Percentiles rank a stretch among this genome's conserved stretches.
Evolutionary conservation across 2,888 invertebrate species (phyloP).

Genomic region (Lycaena phlaeas): DNA sequence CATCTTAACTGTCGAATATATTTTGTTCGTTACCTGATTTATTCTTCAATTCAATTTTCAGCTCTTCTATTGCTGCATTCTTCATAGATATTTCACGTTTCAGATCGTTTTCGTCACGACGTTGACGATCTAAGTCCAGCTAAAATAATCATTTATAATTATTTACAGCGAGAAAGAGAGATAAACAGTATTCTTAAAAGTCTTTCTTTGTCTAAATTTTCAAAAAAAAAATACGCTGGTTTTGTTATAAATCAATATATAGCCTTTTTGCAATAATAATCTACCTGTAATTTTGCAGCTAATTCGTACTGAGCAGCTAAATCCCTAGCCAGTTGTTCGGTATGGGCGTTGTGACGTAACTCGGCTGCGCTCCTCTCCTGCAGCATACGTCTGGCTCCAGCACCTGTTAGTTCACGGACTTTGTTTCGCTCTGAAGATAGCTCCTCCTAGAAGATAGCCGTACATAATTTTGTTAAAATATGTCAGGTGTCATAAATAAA

Average conservation of each 20-base stretch:
- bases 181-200: no score
- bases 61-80: constrained; percentile 81
- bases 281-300: constrained; percentile 81
- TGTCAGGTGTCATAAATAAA: no score
- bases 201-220: no score
- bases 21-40: constrained; percentile 74
- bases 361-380: constrained; percentile 83
- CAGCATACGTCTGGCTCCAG: constrained; percentile 79
- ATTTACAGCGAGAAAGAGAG: no score
- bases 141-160: no score
- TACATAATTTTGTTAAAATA: no score
- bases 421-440: constrained; percentile 83
- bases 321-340: constrained; percentile 86
- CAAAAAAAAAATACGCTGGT: no score
- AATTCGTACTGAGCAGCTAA: constrained; percentile 86
- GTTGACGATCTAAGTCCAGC: constrained; percentile 84
- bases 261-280: no score
- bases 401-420: constrained; percentile 82
- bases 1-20: no score
- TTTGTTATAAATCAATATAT: no score
- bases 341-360: constrained; percentile 80
- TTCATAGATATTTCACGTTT: constrained; percentile 85
- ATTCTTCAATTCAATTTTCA: constrained; percentile 84
- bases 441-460: constrained; percentile 71
- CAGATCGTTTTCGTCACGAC: constrained; percentile 82